Evolutionary conservation across 2,888 invertebrate genomes (phyloP).

Genomic region (Trachelus troglodyta): DNA sequence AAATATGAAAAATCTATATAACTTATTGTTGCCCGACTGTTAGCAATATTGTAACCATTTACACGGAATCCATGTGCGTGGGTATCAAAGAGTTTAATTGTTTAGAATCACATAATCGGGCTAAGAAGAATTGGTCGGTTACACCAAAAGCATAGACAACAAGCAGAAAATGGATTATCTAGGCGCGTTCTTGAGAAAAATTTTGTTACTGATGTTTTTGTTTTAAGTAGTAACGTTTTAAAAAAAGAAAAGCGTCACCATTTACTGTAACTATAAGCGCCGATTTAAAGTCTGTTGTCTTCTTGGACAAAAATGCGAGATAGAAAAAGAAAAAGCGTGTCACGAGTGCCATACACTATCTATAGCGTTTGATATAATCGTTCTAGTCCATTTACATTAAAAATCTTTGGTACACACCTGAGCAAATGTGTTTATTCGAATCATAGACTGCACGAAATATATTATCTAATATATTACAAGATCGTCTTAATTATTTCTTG

Average conservation of each 20-base stretch:
- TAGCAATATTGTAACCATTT: neutral
- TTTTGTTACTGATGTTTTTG: neutral
- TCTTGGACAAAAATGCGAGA: neutral
- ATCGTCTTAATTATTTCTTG: neutral
- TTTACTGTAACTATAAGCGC: neutral
- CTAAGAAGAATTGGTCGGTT: neutral
- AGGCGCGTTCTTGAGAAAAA: neutral
- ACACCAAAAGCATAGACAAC: neutral
- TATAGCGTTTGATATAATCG: slow-evolving; percentile 53
- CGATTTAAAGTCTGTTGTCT: neutral
- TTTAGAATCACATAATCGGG: neutral
- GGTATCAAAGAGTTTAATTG: slow-evolving; percentile 5
- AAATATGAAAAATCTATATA: neutral
- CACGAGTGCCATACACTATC: slow-evolving; percentile 46
- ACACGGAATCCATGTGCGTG: slow-evolving; percentile 3
- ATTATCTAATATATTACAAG: slow-evolving; percentile 40
- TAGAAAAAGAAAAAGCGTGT: neutral
- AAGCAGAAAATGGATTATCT: neutral
- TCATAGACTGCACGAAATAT: slow-evolving; percentile 60
- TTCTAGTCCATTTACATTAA: slow-evolving; percentile 48
- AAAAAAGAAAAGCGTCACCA: neutral
- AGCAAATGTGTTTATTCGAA: slow-evolving; percentile 55
- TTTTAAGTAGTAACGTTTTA: neutral
- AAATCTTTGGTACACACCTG: slow-evolving; percentile 51
- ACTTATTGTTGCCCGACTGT: slow-evolving; percentile 17